A percentile compares a stretch with the other conserved stretches of the same genome.
Evolutionary conservation across 2,113 vertebrate species (phyloP).

Genomic region (Engraulis encrasicolus): DNA sequence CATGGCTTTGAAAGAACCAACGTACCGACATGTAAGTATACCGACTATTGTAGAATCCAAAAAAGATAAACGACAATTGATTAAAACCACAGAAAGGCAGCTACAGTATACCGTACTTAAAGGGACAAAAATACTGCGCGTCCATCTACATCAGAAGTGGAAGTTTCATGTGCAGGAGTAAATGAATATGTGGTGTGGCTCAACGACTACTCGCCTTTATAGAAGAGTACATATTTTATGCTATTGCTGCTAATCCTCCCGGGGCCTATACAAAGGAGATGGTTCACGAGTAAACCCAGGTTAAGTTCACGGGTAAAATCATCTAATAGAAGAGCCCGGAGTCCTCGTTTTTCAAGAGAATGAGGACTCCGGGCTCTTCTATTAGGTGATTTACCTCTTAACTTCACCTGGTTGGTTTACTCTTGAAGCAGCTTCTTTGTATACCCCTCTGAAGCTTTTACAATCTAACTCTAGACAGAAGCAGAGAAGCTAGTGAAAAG

Average conservation of each 20-base stretch:
- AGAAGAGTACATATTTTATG: constrained; percentile 99
- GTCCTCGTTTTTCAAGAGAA: too few species aligned
- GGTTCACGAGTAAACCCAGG: too few species aligned
- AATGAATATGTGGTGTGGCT: constrained; percentile 98
- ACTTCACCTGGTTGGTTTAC: too few species aligned
- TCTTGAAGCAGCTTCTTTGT: constrained; percentile 78
- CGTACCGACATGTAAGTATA: constrained; percentile 84
- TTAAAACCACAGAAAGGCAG: too few species aligned
- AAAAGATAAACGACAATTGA: constrained; percentile 86
- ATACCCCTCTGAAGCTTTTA: constrained; percentile 75
- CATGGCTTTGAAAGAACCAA: constrained; percentile 89
- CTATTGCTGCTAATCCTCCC: constrained; percentile 91
- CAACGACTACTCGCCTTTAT: constrained; percentile 97
- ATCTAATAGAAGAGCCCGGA: too few species aligned
- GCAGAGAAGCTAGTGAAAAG: constrained; percentile 99
- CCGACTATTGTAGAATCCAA: constrained; percentile 89
- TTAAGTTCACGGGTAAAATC: too few species aligned
- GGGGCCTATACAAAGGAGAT: too few species aligned
- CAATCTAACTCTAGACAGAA: constrained; percentile 96
- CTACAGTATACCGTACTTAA: too few species aligned
- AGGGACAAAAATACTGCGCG: constrained; percentile 92
- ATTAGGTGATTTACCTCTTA: too few species aligned
- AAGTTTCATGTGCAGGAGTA: constrained; percentile 98
- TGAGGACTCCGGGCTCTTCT: too few species aligned
- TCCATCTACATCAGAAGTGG: constrained; percentile 97